These are phyloP conservation scores for Quadriops clusia DNA, from an alignment of 2,888 invertebrate genomes.

Conservation along the genomic window DNA sequence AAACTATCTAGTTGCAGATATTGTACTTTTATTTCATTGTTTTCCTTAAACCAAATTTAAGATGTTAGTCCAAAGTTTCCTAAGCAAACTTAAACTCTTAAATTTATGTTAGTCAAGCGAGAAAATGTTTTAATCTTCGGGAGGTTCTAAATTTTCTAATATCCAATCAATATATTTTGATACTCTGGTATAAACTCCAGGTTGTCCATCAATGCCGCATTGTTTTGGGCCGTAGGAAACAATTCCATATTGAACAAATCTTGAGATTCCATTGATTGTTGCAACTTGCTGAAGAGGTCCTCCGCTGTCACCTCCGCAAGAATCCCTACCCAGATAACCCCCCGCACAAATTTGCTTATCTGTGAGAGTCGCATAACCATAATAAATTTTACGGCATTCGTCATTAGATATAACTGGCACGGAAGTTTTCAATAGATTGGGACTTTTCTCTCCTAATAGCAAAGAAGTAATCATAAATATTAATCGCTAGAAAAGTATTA, in stretches of 20 bases:
- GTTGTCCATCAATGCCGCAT: conserved; percentile 44
- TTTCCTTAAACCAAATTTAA: too few relatives aligned
- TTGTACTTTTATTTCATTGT: too few relatives aligned
- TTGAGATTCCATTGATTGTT: conserved; percentile 28
- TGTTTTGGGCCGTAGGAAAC: conserved; percentile 40
- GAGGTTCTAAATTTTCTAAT: conserved; percentile 37
- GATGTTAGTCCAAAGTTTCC: conserved; percentile 10
- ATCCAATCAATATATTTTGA: conserved; percentile 56
- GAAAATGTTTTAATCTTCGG: conserved; percentile 20
- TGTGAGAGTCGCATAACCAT: conserved; percentile 20
- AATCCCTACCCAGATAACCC: conserved; percentile 45
- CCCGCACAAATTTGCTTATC: conserved; percentile 52
- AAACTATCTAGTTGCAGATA: too few relatives aligned
- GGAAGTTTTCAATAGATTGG: conserved; percentile 34
- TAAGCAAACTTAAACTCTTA: conserved; percentile 6
- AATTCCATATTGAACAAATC: conserved; percentile 46
- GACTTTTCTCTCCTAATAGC: conserved; percentile 23
- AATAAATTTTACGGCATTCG: conserved; percentile 26
- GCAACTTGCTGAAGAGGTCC: conserved; percentile 42
- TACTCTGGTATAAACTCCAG: conserved; percentile 59
- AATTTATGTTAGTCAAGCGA: too few relatives aligned
- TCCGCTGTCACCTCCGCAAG: conserved; percentile 58
- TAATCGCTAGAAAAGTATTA: too few relatives aligned
- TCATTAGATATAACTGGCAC: conserved; percentile 32
- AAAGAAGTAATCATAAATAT: background rate